Conservation (phyloP, 2,888 invertebrate species). For the Acanthosoma haemorrhoidale region DNA sequence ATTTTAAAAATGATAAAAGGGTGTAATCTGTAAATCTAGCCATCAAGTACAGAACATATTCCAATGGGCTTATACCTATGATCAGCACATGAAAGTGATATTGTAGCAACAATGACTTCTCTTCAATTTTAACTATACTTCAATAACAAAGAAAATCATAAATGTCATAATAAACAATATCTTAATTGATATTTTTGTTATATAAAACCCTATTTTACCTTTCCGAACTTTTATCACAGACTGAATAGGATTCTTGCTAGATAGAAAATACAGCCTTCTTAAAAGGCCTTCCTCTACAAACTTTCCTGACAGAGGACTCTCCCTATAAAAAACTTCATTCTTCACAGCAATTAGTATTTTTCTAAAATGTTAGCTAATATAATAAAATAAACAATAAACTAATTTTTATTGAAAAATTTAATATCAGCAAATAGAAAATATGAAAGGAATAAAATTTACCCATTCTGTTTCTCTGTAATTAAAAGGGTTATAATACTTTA, state of each 20-base stretch:
- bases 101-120: slow-evolving; percentile 62
- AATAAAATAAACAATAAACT: not conserved
- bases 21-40: too few relatives aligned
- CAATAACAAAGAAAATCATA: slow-evolving; percentile 49
- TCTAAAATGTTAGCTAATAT: slow-evolving; percentile 40
- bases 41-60: slow-evolving; percentile 47
- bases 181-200: too few relatives aligned
- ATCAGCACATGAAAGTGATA: slow-evolving; percentile 73
- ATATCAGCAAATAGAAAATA: too few relatives aligned
- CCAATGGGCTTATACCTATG: slow-evolving; percentile 80
- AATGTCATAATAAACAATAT: too few relatives aligned
- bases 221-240: slow-evolving; percentile 74
- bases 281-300: slow-evolving; percentile 78
- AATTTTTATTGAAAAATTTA: too few relatives aligned
- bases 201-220: too few relatives aligned
- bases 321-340: slow-evolving; percentile 61
- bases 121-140: slow-evolving; percentile 55
- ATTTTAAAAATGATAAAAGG: too few relatives aligned
- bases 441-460: slow-evolving; percentile 83
- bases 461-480: slow-evolving; percentile 74
- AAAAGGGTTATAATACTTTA: too few relatives aligned
- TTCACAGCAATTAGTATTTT: slow-evolving; percentile 74
- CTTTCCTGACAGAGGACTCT: slow-evolving; percentile 73
- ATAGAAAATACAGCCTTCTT: slow-evolving; percentile 78
- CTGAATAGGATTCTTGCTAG: slow-evolving; percentile 80